A percentile compares a stretch with the other conserved stretches of the same genome.
These are phyloP conservation scores for Greenwoodochromis staneri DNA, from an alignment of 2,113 vertebrate species.

Conservation along the genomic window DNA sequence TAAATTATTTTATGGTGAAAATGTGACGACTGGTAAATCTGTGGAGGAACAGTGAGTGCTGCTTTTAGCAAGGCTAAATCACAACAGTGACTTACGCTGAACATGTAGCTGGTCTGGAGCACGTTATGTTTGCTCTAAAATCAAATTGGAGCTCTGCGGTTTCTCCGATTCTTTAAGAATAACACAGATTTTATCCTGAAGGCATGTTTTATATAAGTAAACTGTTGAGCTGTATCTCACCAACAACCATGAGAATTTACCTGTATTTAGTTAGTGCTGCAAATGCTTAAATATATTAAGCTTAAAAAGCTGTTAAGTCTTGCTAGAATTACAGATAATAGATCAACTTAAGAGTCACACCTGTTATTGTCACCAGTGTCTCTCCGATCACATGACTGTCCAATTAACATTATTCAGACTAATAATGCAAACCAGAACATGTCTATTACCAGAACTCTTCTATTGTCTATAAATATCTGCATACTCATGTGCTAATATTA, in stretches of 20 bases:
- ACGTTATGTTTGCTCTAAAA: not conserved
- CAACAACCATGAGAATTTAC: not conserved
- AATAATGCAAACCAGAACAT: fast-evolving
- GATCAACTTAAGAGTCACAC: fast-evolving
- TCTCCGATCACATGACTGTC: not conserved
- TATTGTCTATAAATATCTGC: not conserved
- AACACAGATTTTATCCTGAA: not conserved
- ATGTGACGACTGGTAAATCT: fast-evolving
- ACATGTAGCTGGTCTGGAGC: not conserved
- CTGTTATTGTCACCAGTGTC: not conserved
- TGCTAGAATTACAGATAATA: not conserved
- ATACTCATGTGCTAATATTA: not conserved
- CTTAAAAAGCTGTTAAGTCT: fast-evolving
- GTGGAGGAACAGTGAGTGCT: not conserved
- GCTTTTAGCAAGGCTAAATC: fast-evolving
- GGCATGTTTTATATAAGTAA: fast-evolving
- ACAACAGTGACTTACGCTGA: fast-evolving
- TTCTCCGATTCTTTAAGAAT: not conserved
- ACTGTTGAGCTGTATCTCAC: not conserved
- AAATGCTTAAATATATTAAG: fast-evolving
- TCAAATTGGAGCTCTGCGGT: fast-evolving
- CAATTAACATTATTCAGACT: not conserved
- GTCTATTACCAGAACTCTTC: not conserved
- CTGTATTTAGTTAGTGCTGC: not conserved
- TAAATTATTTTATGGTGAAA: not conserved